These are phyloP conservation scores for Ceratothoa steindachneri DNA, from an alignment of 2,888 invertebrate species.

Conservation along the genomic window DNA sequence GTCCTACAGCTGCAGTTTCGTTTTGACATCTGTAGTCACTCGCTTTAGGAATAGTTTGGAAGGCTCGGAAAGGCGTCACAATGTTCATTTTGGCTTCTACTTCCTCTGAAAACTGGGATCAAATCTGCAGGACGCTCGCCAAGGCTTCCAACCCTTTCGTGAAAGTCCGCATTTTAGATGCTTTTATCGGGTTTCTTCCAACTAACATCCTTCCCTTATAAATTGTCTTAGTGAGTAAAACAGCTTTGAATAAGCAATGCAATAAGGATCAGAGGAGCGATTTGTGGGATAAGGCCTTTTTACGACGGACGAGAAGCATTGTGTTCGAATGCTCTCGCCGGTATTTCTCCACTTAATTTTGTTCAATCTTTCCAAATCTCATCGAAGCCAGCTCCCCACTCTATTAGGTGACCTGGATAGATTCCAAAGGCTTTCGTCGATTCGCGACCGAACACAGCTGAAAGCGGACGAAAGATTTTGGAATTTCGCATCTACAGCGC, in stretches of 20 bases:
- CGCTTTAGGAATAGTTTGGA: slow-evolving; percentile 10
- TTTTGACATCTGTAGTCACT: slow-evolving; percentile 13
- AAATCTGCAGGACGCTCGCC: background rate
- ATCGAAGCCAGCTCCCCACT: slow-evolving; percentile 13
- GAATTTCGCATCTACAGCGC: slow-evolving; percentile 2
- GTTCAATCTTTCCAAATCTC: slow-evolving; percentile 14
- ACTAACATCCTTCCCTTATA: slow-evolving; percentile 13
- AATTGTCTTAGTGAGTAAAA: slow-evolving; percentile 15
- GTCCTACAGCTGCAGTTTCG: slow-evolving; percentile 13
- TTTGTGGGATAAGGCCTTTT: slow-evolving; percentile 12
- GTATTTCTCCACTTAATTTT: slow-evolving; percentile 13
- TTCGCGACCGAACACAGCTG: background rate
- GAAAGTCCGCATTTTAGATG: slow-evolving; percentile 8
- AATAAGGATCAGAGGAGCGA: slow-evolving; percentile 8
- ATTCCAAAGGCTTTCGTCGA: slow-evolving; percentile 13
- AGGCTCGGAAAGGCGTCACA: background rate
- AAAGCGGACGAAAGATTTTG: slow-evolving; percentile 1
- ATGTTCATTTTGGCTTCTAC: slow-evolving; percentile 7
- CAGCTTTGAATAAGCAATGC: slow-evolving; percentile 13
- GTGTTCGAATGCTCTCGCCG: slow-evolving; percentile 13
- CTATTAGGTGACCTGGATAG: slow-evolving; percentile 13
- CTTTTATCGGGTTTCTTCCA: slow-evolving; percentile 10
- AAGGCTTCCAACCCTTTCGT: slow-evolving; percentile 6
- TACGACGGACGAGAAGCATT: slow-evolving; percentile 1
- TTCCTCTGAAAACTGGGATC: slow-evolving; percentile 6